A percentile compares a stretch with the other conserved stretches of the same genome.
Evolutionary conservation across 2,888 invertebrate species (phyloP).

Genomic region (Stenolophus ochropezus): DNA sequence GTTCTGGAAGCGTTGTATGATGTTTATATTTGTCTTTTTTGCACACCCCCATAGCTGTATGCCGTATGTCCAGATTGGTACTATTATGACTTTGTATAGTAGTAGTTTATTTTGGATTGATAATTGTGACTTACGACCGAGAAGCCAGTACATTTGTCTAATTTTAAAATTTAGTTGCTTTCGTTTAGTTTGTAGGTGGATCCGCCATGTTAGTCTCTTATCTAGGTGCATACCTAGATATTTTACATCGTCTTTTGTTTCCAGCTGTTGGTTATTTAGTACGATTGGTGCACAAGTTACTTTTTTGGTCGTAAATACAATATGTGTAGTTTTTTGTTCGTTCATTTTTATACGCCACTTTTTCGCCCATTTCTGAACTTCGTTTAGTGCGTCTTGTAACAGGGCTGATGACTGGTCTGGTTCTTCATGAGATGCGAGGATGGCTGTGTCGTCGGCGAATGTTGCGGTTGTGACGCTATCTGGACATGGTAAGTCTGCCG

Average conservation of each 20-base stretch:
- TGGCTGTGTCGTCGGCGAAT: too few relatives aligned
- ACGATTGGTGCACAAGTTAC: slow-evolving; percentile 34
- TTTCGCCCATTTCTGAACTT: not conserved
- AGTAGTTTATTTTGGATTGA: too few relatives aligned
- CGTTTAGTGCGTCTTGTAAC: slow-evolving; percentile 7
- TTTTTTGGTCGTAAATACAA: not conserved
- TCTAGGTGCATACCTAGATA: slow-evolving; percentile 62
- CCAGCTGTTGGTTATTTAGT: slow-evolving; percentile 49
- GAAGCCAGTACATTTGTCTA: slow-evolving; percentile 46
- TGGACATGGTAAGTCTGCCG: not conserved
- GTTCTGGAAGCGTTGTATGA: slow-evolving; percentile 49
- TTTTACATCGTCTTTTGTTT: too few relatives aligned
- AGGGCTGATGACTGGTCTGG: not conserved
- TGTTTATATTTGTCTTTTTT: slow-evolving; percentile 42
- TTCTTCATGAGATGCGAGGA: too few relatives aligned
- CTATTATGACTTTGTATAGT: too few relatives aligned
- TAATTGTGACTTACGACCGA: too few relatives aligned
- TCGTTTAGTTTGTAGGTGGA: slow-evolving; percentile 59
- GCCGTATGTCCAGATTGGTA: slow-evolving; percentile 47
- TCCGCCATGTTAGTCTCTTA: slow-evolving; percentile 58
- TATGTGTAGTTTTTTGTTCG: slow-evolving; percentile 48
- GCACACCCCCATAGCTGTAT: slow-evolving; percentile 52
- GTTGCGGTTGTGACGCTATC: too few relatives aligned
- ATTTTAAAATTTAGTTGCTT: slow-evolving; percentile 59
- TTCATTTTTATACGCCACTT: slow-evolving; percentile 39